These are phyloP conservation scores for Hydrotaea diabolus DNA, from an alignment of 2,888 invertebrate genomes.

Conservation along the genomic window DNA sequence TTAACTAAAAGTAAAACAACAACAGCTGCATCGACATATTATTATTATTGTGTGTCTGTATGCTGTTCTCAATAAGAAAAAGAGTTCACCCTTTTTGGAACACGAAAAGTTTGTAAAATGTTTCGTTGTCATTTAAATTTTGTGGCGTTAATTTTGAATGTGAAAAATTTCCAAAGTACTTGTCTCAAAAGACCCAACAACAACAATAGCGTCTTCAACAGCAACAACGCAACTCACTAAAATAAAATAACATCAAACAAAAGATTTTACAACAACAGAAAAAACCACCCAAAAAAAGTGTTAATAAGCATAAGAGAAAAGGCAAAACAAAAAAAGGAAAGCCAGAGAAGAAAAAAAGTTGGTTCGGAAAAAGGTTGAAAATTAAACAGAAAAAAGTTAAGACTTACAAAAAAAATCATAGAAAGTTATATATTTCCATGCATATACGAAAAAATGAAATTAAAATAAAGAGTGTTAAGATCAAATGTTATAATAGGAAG, in stretches of 20 bases:
- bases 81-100: conserved; percentile 11
- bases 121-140: conserved; percentile 71
- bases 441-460: neutral
- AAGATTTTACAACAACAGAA: conserved; percentile 22
- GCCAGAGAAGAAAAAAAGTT: neutral
- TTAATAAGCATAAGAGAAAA: conserved; percentile 8
- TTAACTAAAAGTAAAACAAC: conserved; percentile 15
- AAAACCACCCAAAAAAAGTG: neutral
- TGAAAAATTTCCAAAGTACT: conserved; percentile 72
- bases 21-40: neutral
- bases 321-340: neutral
- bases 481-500: neutral
- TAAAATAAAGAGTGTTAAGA: neutral
- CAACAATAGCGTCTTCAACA: conserved; percentile 38
- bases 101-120: conserved; percentile 69
- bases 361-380: neutral
- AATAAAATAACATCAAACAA: conserved; percentile 36
- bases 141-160: conserved; percentile 72
- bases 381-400: conserved; percentile 19
- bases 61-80: conserved; percentile 31
- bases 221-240: conserved; percentile 50
- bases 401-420: neutral
- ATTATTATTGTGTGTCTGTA: neutral
- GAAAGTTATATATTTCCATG: neutral
- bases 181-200: conserved; percentile 59